These are phyloP conservation scores for Cnemophilus loriae DNA, from an alignment of 2,113 vertebrate species.

Conservation along the genomic window DNA sequence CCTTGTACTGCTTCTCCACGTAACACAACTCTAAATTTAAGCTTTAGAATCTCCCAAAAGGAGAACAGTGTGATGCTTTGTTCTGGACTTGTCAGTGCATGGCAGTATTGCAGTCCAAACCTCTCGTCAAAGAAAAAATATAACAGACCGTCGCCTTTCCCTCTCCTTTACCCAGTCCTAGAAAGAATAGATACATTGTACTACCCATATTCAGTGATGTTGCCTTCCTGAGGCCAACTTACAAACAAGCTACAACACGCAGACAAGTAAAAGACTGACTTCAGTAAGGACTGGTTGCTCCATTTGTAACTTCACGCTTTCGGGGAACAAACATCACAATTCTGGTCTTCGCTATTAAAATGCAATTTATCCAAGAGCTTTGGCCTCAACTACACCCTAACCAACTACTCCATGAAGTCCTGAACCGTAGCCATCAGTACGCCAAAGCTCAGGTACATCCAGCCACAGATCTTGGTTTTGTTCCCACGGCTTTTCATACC, in stretches of 20 bases:
- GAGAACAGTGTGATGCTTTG: background rate
- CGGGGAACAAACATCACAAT: background rate
- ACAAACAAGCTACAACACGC: background rate
- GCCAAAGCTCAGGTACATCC: background rate
- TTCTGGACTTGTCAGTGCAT: background rate
- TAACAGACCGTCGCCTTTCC: background rate
- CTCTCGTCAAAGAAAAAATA: background rate
- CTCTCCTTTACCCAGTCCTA: background rate
- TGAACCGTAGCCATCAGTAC: background rate
- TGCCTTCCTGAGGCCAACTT: background rate
- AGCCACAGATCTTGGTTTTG: background rate
- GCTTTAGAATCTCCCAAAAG: background rate
- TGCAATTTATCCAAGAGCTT: background rate
- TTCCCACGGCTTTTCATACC: background rate
- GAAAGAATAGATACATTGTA: background rate
- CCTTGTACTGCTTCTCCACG: background rate
- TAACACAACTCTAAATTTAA: background rate
- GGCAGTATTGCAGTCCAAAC: background rate
- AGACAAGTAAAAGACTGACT: background rate
- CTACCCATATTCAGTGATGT: background rate
- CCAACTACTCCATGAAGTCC: background rate
- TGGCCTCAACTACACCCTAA: background rate
- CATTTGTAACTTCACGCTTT: fast-evolving
- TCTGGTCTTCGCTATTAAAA: background rate
- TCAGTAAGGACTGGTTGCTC: background rate